phyloP scores from a whole-genome alignment of 53 echinoderm and acorn worm species.

The Actinopyga echinites region DNA sequence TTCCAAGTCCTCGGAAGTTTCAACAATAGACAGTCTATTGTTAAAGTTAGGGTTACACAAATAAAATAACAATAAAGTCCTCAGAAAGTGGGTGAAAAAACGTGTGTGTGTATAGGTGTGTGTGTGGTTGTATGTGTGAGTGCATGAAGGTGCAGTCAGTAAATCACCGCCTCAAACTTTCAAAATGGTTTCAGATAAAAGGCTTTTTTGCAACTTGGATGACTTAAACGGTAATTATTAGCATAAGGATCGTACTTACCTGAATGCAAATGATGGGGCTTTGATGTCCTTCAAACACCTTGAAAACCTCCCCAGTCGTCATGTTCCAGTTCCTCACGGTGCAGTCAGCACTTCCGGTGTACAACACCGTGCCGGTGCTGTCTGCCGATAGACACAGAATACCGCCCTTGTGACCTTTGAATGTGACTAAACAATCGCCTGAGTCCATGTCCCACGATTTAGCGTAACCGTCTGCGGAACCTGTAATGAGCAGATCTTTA shows the following conservation, averaged over 20 bases:
- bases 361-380: constrained; percentile 81
- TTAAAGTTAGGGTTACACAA: no score
- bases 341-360: constrained; percentile 86
- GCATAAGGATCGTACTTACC: constrained; percentile 50
- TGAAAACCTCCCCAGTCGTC: constrained; percentile 82
- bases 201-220: no score
- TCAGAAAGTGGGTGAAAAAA: no score
- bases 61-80: no score
- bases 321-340: constrained; percentile 95
- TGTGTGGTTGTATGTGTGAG: no score
- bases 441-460: constrained; percentile 99
- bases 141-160: no score
- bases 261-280: constrained; percentile 86
- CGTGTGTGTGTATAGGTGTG: no score
- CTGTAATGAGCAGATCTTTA: constrained; percentile 89
- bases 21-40: no score
- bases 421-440: constrained; percentile 78
- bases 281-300: constrained; percentile 92
- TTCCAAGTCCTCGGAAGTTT: no score
- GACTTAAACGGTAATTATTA: not conserved
- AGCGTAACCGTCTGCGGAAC: constrained; percentile 89
- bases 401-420: constrained; percentile 88
- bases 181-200: no score
- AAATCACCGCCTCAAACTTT: no score
- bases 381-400: constrained; percentile 84